Evolutionary conservation across 37 sponge, comb jelly and placozoan species (phyloP).

Genomic region (Bolinopsis microptera): DNA sequence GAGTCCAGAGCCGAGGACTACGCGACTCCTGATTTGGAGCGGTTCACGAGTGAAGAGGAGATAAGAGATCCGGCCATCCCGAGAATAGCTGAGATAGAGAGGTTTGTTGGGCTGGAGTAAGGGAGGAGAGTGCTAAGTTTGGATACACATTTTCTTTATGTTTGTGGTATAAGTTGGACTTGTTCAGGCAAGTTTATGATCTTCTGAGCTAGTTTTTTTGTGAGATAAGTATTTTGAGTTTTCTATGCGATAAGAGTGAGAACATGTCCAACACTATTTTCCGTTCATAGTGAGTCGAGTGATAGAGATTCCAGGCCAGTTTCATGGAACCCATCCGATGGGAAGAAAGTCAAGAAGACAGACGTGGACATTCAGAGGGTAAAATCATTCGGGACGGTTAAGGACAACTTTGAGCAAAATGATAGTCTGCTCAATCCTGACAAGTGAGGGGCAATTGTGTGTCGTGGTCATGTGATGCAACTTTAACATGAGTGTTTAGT

Average conservation of each 20-base stretch:
- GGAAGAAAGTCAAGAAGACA: slow-evolving; percentile 4
- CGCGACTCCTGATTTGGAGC: not conserved
- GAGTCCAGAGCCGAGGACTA: not conserved
- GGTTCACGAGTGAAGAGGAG: not conserved
- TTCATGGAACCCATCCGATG: not conserved
- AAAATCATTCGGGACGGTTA: slow-evolving; percentile 1
- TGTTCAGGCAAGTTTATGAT: too few relatives aligned
- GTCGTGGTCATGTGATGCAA: too few relatives aligned
- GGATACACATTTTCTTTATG: too few relatives aligned
- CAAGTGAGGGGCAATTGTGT: not conserved
- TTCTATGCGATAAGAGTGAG: too few relatives aligned
- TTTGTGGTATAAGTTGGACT: too few relatives aligned
- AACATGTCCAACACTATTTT: too few relatives aligned
- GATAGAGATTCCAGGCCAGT: not conserved
- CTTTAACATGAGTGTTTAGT: not conserved
- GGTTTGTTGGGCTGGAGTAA: too few relatives aligned
- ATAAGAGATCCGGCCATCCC: not conserved
- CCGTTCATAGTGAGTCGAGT: not conserved
- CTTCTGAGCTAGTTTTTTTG: too few relatives aligned
- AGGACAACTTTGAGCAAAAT: slow-evolving; percentile 7
- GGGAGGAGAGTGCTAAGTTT: too few relatives aligned
- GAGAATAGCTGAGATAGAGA: not conserved
- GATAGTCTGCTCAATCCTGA: slow-evolving; percentile 5
- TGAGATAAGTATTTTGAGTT: too few relatives aligned
- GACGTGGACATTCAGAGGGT: slow-evolving; percentile 10